Base-by-base conservation (phyloP, 1,140 invertebrate species). In the Drosophila repleta region DNA sequence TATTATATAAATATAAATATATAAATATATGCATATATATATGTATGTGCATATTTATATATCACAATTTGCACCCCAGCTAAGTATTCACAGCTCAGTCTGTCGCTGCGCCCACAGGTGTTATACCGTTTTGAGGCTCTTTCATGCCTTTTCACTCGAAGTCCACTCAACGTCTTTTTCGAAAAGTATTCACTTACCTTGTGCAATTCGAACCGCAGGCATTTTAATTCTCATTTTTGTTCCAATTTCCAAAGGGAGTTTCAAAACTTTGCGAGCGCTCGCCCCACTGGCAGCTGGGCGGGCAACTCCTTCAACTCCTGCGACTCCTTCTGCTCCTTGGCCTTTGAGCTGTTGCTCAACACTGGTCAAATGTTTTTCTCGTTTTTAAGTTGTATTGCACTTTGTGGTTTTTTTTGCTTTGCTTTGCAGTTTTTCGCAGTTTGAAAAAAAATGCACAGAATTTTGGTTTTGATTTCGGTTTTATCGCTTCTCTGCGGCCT, bases 151-250 rank as follows among this genome's bases (percentile, higher is more conserved):
- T 11, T 13, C 32, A 35, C 10, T 17, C 39, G 15, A 17, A 43
- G 6, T 43, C 39, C 8, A 43, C 6, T 15, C 6, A 5, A 8
- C 7, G 6, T 15, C 39, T 8, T 7, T 43, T 41, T 43, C 15
- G 2, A 43, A 15, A 8, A 35, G 11, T 13, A 35, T 7, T 55
- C 37, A 87, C 90, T 95, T 93, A 97, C 96, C 96, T 97, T 97
- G 96, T 93, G 96, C 96, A 94, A 97, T 97, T 93, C 96, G 95
- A 93, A 97, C 96, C 92, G 96, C 96, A 93, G 96, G 96, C 96
- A 97, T 97, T 95, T 97, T 97, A 94, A 97, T 97, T 96, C 96
- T 96, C 96, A 97, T 97, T 94, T 95, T 97, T 96, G 84, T 88
- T 79, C 73, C 90, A 81, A 77, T 78, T 89, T 85, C 85, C 85